Percentiles rank a stretch among this genome's conserved stretches.
phyloP scores from a whole-genome alignment of 2,797 vertebrate genomes.

The Myotis daubentonii region DNA sequence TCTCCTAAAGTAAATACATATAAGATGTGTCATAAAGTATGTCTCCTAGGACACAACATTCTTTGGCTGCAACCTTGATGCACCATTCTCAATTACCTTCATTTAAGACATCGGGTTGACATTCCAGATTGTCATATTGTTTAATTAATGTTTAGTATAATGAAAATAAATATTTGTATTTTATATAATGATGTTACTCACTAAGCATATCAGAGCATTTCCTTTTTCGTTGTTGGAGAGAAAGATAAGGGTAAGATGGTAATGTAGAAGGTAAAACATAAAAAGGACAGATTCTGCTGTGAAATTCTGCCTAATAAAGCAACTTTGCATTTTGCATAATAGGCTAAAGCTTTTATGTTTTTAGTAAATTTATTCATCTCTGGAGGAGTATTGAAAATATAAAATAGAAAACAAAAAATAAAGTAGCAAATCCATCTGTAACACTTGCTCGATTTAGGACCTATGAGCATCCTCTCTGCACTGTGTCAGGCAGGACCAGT shows the following conservation, averaged over 20 bases:
- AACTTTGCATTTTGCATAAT: background rate
- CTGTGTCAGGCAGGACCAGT: background rate
- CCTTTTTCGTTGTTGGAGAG: background rate
- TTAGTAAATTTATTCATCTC: constrained; percentile 39
- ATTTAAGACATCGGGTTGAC: background rate
- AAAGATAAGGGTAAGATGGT: background rate
- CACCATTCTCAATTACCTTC: background rate
- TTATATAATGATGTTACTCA: background rate
- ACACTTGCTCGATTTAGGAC: background rate
- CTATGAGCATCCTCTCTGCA: background rate
- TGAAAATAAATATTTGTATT: background rate
- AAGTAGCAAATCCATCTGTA: background rate
- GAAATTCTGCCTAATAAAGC: constrained; percentile 24
- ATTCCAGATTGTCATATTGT: background rate
- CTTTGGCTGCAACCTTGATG: background rate
- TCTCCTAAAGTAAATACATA: background rate
- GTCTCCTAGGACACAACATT: background rate
- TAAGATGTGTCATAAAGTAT: background rate
- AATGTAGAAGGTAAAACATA: background rate
- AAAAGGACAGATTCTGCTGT: background rate
- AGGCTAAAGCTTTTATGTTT: background rate
- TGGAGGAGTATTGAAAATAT: background rate
- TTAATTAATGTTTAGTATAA: background rate
- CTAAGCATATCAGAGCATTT: background rate
- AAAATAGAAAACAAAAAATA: constrained; percentile 17